Evolutionary conservation across 1,140 invertebrate genomes (phyloP).

Genomic region (Tetranychus urticae): DNA sequence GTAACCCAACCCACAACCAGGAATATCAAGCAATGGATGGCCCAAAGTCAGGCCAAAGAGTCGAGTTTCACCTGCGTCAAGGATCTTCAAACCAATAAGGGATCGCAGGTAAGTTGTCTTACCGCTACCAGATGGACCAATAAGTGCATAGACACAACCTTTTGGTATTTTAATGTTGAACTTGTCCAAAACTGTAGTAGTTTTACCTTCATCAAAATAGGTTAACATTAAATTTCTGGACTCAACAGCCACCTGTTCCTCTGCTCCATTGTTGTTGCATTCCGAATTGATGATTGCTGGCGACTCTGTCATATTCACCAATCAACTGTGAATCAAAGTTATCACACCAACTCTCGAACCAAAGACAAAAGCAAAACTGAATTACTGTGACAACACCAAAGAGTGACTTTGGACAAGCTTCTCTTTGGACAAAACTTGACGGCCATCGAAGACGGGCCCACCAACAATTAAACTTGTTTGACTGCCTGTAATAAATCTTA

Average conservation of each 20-base stretch:
- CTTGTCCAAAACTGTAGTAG: not conserved
- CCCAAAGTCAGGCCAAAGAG: conserved; percentile 8
- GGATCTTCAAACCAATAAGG: conserved; percentile 10
- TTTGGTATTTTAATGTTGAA: conserved; percentile 11
- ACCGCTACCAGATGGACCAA: conserved; percentile 14
- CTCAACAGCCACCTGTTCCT: not conserved
- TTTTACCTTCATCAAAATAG: not conserved
- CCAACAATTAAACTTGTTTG: no score
- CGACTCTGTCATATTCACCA: no score
- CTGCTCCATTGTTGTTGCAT: no score
- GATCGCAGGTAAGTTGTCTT: conserved; percentile 1
- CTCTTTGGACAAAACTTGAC: no score
- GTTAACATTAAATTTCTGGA: not conserved
- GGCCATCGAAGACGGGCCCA: no score
- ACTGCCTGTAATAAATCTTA: no score
- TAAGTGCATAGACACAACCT: conserved; percentile 10
- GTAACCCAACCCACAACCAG: conserved; percentile 22
- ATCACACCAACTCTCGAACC: no score
- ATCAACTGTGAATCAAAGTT: no score
- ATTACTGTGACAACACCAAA: no score
- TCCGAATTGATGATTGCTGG: no score
- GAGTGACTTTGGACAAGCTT: no score
- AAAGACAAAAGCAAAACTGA: no score
- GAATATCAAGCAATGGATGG: conserved; percentile 12
- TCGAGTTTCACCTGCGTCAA: conserved; percentile 5